Base-by-base conservation (phyloP, 2,888 invertebrate genomes). In the Salpingus planirostris region DNA sequence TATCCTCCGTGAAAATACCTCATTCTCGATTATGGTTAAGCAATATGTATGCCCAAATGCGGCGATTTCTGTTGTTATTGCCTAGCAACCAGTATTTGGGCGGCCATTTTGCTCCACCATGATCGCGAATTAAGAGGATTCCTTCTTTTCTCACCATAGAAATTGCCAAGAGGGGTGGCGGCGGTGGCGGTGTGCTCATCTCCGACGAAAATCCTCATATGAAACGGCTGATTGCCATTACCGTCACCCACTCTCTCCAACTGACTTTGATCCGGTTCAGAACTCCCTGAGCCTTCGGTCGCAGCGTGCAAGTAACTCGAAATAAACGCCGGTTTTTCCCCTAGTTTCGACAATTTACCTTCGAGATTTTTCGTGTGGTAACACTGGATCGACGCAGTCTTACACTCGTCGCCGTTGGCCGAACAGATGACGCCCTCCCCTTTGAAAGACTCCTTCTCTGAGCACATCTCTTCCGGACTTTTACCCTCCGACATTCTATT, bases 361-460 rank as follows among this genome's bases (percentile, higher is more conserved):
- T 18, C 18, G 18, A 18, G 18, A 18, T 18, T 18, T 15, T 31
- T 35, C n/a, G 54, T 50, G 29, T 54, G 47, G 29, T 56, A 56
- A 39, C 60, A 62, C 29, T 62, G 57, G 23, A 62, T 56, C 11
- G 57, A 49, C 11, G 62, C 61, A 12, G 59, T 57, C 42, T 62
- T 61, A 39, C 62, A 63, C 26, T 62, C 55, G 24, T 59, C 60
- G 1, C 61, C 59, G 33, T 55, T 60, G 3, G 57, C 50, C 5
- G 62, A 59, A 37, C 64, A 65, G 31, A 62, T 50, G 28, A 64
- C 59, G 3, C 60, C 60, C 40, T 60, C 57, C 1, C 52, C 54
- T 14, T 50, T 55, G 21, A 56, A 53, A 15, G 40, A 29, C 10
- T 42, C 39, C 22, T 40, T 47, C 31, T 57, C 54, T 3, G 48